Percentiles rank a stretch among this genome's conserved stretches.
Conservation (phyloP, 2,113 vertebrate species). For the Camelus bactrianus region DNA sequence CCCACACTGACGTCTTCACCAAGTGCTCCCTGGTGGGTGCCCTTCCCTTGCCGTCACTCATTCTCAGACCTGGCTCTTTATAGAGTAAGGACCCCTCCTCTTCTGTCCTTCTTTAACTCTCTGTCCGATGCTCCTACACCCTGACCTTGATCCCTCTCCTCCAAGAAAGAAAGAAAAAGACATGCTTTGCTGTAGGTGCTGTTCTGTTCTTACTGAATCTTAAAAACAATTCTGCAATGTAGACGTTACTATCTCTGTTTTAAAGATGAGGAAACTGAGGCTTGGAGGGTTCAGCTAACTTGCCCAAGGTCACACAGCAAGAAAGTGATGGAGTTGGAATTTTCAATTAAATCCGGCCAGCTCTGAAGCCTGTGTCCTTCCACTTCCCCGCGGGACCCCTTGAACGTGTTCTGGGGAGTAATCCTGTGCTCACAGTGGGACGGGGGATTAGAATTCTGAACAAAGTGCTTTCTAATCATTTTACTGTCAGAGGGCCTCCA, state of each 20-base stretch:
- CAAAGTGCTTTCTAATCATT: slow-evolving; percentile 70
- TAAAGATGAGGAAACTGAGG: slow-evolving; percentile 23
- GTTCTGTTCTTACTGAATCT: background rate
- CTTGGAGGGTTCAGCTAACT: background rate
- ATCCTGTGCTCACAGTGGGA: slow-evolving; percentile 63
- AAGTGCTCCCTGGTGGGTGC: background rate
- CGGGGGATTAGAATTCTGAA: slow-evolving; percentile 65
- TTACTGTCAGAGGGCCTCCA: slow-evolving; percentile 56
- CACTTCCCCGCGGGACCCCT: background rate
- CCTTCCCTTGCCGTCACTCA: background rate
- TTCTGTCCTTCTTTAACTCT: background rate
- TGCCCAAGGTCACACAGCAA: background rate
- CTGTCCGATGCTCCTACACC: rapidly evolving
- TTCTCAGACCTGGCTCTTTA: background rate
- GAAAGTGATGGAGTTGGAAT: background rate
- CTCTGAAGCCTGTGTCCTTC: background rate
- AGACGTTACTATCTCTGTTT: background rate
- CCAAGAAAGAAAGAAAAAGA: background rate
- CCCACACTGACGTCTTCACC: rapidly evolving
- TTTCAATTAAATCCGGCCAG: background rate
- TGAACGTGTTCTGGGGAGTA: background rate
- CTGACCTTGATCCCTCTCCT: background rate
- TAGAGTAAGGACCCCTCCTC: no score
- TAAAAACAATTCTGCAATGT: background rate
- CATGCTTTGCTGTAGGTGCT: background rate